These are phyloP conservation scores for Spondyliosoma cantharus DNA, from an alignment of 2,797 vertebrate species.

Conservation along the genomic window DNA sequence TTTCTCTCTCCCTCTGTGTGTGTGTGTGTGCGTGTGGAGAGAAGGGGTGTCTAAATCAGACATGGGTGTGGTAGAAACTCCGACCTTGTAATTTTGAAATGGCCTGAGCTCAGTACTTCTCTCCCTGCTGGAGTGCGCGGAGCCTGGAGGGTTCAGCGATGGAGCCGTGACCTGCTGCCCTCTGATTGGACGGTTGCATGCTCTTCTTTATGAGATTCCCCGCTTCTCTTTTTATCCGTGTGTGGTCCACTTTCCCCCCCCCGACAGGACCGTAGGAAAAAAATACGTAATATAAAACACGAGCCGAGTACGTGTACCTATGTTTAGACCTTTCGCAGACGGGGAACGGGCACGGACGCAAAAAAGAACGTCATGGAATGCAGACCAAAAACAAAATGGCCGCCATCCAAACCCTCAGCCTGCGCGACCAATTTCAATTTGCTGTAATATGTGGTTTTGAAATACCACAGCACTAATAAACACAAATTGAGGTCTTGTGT, in stretches of 20 bases:
- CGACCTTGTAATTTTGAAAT: constrained; percentile 54
- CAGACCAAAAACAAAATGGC: constrained; percentile 55
- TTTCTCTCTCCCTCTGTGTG: not conserved
- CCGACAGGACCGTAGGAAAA: not conserved
- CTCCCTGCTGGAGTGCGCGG: not conserved
- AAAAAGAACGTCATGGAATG: constrained; percentile 27
- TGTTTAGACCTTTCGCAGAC: not conserved
- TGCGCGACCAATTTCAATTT: constrained; percentile 63
- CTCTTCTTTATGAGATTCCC: not conserved
- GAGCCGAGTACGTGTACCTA: not conserved
- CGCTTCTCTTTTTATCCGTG: not conserved
- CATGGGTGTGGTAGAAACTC: constrained; percentile 51
- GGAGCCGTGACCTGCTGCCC: constrained; percentile 26
- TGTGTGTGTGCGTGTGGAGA: not conserved
- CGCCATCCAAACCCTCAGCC: constrained; percentile 56
- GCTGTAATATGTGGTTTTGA: constrained; percentile 69
- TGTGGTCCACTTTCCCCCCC: not conserved
- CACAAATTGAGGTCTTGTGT: constrained; percentile 73
- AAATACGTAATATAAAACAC: not conserved
- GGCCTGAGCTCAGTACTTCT: constrained; percentile 26
- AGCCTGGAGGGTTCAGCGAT: constrained; percentile 15
- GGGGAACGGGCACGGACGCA: not conserved
- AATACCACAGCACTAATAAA: constrained; percentile 70
- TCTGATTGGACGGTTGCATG: constrained; percentile 17
- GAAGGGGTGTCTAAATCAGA: constrained; percentile 40